Base-by-base conservation (phyloP, 2,113 vertebrate species). In the Malurus elegans region DNA sequence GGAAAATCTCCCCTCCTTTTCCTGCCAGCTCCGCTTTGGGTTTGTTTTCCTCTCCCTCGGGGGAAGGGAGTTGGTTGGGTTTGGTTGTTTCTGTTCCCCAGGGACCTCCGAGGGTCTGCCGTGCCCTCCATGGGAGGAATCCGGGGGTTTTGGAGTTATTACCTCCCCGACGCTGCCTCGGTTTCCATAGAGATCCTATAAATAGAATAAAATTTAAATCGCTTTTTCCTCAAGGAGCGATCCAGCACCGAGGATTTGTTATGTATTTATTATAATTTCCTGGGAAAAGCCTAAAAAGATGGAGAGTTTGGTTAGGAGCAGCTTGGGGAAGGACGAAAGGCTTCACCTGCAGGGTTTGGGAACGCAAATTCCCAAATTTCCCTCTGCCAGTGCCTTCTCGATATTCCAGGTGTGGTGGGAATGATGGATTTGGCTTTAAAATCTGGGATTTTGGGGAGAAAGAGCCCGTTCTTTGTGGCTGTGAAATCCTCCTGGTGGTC, bases 111-210 rank as follows among this genome's bases (percentile, higher is more conserved):
- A 67, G 91, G 92, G 64, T 28, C 54, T 28, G 65, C 81, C 44
- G 3, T 86, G 74, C 93, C 94, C 80, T 38, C 3, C 28, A n/a
- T 26, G 90, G 91, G 54, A 75, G 85, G 92, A 82, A 86, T 94
- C 96, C 71, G 96, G 83, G 94, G 94, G 89, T 93, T 98, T 98
- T 93, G 57, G 72, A 90, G 93, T 82, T 95, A 78, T 97, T 92
- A 92, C 93, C 91, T 97, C 91, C 82, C 92, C 72, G 70, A 57
- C 42, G 88, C 97, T 94, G 69, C 86, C 92, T 96, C 97, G 25
- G 98, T 98, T 98, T 98, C 98, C 98, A 98, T 98, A 98, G 98
- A 98, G 97, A 98, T 96, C 76, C 96, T 97, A 98, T 97, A 98
- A 98, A 98, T 98, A 98, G 98, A 98, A 97, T 86, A 92, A 97